A percentile compares a stretch with the other conserved stretches of the same genome.
phyloP scores from a whole-genome alignment of 2,888 invertebrate species.

The Mythimna lalbum region DNA sequence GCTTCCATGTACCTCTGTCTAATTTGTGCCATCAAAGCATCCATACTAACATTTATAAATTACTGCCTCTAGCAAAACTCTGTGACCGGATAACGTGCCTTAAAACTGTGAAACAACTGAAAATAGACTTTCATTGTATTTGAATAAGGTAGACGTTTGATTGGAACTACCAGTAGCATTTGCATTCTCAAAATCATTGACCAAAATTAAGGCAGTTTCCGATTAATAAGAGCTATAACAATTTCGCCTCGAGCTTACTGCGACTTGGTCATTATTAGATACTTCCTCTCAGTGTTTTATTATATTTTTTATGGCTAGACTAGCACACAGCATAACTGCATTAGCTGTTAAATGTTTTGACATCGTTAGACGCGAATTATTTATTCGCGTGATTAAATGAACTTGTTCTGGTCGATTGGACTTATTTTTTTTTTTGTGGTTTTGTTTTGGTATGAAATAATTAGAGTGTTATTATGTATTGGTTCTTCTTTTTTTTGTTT shows the following conservation, averaged over 20 bases:
- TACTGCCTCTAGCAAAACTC: conserved; percentile 83
- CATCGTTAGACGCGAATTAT: conserved; percentile 63
- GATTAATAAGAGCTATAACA: conserved; percentile 85
- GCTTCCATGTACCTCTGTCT: conserved; percentile 81
- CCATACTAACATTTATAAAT: conserved; percentile 86
- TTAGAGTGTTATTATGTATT: not conserved
- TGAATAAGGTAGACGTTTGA: conserved; percentile 60
- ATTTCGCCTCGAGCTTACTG: conserved; percentile 78
- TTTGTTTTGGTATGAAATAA: conserved; percentile 15
- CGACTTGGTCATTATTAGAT: conserved; percentile 79
- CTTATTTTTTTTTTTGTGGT: conserved; percentile 23
- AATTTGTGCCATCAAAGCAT: conserved; percentile 84
- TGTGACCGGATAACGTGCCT: conserved; percentile 86
- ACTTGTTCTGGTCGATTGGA: conserved; percentile 23
- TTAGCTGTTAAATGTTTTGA: conserved; percentile 68
- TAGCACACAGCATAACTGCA: conserved; percentile 63
- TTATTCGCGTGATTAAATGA: conserved; percentile 54
- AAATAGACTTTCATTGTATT: conserved; percentile 56
- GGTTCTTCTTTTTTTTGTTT: not conserved
- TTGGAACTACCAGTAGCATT: conserved; percentile 66
- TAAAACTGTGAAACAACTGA: conserved; percentile 36
- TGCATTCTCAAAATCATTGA: conserved; percentile 88
- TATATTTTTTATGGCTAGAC: conserved; percentile 63
- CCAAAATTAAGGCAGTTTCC: conserved; percentile 88
- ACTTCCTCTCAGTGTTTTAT: conserved; percentile 77